Conservation (phyloP, 1,140 invertebrate species). For the Odontomachus brunneus region DNA sequence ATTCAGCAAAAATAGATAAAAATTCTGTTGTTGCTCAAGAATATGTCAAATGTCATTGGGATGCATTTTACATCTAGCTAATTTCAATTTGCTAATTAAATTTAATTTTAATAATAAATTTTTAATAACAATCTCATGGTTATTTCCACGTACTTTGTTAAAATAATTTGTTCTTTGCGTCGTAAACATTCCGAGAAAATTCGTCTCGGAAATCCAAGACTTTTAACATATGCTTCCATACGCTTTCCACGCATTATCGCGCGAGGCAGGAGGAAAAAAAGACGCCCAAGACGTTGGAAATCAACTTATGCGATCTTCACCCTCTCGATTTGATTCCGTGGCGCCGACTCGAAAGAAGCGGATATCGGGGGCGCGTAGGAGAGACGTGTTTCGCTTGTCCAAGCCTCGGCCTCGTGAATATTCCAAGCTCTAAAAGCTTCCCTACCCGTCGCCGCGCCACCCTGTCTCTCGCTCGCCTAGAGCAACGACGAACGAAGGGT, state of each 20-base stretch:
- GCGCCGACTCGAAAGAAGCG: conserved; percentile 68
- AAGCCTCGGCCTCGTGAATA: conserved; percentile 82
- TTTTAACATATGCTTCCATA: neutral
- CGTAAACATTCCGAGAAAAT: neutral
- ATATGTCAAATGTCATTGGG: neutral
- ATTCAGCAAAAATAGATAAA: neutral
- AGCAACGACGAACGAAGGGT: conserved; percentile 80
- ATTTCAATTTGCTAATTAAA: neutral
- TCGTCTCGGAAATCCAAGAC: neutral
- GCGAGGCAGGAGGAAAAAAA: neutral
- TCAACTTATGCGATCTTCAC: conserved; percentile 57
- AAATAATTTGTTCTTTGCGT: neutral
- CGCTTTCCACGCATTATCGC: neutral
- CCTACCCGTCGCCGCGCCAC: conserved; percentile 70
- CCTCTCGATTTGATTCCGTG: conserved; percentile 69
- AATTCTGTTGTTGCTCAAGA: neutral
- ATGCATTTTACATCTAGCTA: neutral
- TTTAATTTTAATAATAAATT: neutral
- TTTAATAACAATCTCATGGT: too few relatives aligned
- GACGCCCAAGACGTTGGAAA: conserved; percentile 18
- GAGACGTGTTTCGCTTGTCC: conserved; percentile 84
- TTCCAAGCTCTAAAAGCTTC: conserved; percentile 83
- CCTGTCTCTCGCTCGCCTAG: conserved; percentile 67
- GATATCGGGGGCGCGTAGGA: conserved; percentile 51
- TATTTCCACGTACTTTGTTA: neutral